These are phyloP conservation scores for Habropoda laboriosa DNA, from an alignment of 1,140 invertebrate species.

Conservation along the genomic window DNA sequence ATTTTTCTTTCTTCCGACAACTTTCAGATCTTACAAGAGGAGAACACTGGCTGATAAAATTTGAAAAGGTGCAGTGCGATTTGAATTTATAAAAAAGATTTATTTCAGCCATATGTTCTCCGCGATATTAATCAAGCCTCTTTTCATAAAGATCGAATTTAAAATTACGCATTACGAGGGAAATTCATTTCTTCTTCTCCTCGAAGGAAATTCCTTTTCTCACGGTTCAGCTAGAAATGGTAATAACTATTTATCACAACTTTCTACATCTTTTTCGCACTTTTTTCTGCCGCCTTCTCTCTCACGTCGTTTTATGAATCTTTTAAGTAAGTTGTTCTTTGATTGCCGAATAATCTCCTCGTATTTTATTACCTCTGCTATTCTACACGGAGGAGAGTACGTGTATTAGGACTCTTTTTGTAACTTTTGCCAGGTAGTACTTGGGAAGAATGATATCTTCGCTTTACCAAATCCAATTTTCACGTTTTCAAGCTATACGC, in stretches of 20 bases:
- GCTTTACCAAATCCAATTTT: not conserved
- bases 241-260: constrained; percentile 11
- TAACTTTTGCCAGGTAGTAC: not conserved
- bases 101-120: not conserved
- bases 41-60: too few species aligned
- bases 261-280: not conserved
- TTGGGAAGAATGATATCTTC: not conserved
- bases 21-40: too few species aligned
- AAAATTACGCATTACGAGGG: not conserved
- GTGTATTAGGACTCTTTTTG: not conserved
- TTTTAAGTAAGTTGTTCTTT: not conserved
- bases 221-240: not conserved
- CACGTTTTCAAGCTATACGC: not conserved
- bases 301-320: not conserved
- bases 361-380: not conserved
- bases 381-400: not conserved
- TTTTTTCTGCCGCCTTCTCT: not conserved
- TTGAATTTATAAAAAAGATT: too few species aligned
- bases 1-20: too few species aligned
- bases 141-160: not conserved
- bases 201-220: too few species aligned
- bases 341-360: constrained; percentile 20
- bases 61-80: too few species aligned
- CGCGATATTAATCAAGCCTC: not conserved
- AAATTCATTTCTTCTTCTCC: not conserved